phyloP scores from a whole-genome alignment of 2,888 invertebrate species.

The Mechanitis mazaeus region DNA sequence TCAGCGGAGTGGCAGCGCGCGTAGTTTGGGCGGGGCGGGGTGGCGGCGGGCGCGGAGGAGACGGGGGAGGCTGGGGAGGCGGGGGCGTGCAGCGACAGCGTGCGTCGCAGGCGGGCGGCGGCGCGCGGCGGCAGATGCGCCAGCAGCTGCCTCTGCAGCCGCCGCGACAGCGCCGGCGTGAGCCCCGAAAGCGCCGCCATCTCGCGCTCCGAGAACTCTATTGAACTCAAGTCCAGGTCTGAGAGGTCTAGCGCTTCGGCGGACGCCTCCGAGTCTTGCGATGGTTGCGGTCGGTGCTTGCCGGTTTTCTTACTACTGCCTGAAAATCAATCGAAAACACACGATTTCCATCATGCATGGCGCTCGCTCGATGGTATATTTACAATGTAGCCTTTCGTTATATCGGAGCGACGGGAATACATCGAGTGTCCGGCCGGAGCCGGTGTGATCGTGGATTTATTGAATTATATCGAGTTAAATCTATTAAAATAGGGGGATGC shows the following conservation, averaged over 20 bases:
- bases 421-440: slow-evolving; percentile 22
- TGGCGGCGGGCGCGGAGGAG: slow-evolving; percentile 51
- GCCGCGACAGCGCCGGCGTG: slow-evolving; percentile 82
- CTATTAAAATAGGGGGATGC: slow-evolving; percentile 23
- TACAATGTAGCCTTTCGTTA: slow-evolving; percentile 51
- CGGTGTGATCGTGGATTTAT: slow-evolving; percentile 17
- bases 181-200: slow-evolving; percentile 72
- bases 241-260: slow-evolving; percentile 70
- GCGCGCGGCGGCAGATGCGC: slow-evolving; percentile 83
- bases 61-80: slow-evolving; percentile 29
- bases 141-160: slow-evolving; percentile 82
- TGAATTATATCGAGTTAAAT: slow-evolving; percentile 18
- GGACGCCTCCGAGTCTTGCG: slow-evolving; percentile 37
- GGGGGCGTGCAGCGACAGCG: slow-evolving; percentile 73
- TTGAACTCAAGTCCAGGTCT: slow-evolving; percentile 81
- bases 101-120: slow-evolving; percentile 80
- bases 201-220: slow-evolving; percentile 83
- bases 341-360: slow-evolving; percentile 75
- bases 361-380: slow-evolving; percentile 68
- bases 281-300: slow-evolving; percentile 49
- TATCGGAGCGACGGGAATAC: slow-evolving; percentile 9
- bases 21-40: slow-evolving; percentile 20
- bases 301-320: slow-evolving; percentile 67
- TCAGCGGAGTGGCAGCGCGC: slow-evolving; percentile 26
- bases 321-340: slow-evolving; percentile 74